A percentile compares a stretch with the other conserved stretches of the same genome.
Evolutionary conservation across 1,140 invertebrate species (phyloP).

Genomic region (Philaenus spumarius): DNA sequence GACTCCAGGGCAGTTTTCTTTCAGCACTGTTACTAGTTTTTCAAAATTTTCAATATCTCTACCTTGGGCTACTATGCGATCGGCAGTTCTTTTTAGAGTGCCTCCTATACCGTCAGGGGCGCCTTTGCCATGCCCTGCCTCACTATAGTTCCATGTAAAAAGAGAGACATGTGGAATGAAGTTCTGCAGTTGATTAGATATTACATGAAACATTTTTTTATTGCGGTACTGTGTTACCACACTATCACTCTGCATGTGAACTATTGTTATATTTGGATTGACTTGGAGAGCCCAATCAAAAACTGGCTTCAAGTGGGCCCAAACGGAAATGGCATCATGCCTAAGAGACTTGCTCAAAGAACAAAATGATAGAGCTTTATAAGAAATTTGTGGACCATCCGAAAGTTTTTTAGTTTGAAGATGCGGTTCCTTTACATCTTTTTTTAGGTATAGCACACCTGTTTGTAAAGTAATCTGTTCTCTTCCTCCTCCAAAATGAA

Average conservation of each 20-base stretch:
- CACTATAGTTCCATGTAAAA: slow-evolving; percentile 39
- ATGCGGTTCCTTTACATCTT: slow-evolving; percentile 11
- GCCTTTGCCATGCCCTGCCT: slow-evolving; percentile 43
- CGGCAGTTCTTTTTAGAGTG: slow-evolving; percentile 37
- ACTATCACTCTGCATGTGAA: slow-evolving; percentile 26
- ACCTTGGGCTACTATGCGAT: slow-evolving; percentile 34
- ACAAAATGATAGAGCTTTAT: slow-evolving; percentile 33
- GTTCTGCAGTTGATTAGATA: slow-evolving; percentile 25
- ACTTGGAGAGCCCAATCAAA: slow-evolving; percentile 29
- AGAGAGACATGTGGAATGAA: slow-evolving; percentile 21
- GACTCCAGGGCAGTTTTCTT: background rate
- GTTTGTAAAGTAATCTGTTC: slow-evolving; percentile 36
- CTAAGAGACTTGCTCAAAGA: slow-evolving; percentile 35
- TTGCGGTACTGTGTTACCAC: slow-evolving; percentile 26
- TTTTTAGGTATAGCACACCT: slow-evolving; percentile 31
- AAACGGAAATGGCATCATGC: slow-evolving; percentile 35
- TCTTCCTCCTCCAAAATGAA: slow-evolving; percentile 33
- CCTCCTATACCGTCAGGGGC: slow-evolving; percentile 41
- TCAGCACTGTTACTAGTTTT: slow-evolving; percentile 12
- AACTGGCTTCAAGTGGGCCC: slow-evolving; percentile 35
- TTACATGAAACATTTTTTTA: slow-evolving; percentile 25
- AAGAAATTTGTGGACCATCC: background rate
- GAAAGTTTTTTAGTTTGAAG: too few relatives aligned
- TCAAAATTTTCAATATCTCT: slow-evolving; percentile 30
- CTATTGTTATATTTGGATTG: slow-evolving; percentile 19